phyloP scores from a whole-genome alignment of 2,113 vertebrate genomes.

The Rhea pennata region DNA sequence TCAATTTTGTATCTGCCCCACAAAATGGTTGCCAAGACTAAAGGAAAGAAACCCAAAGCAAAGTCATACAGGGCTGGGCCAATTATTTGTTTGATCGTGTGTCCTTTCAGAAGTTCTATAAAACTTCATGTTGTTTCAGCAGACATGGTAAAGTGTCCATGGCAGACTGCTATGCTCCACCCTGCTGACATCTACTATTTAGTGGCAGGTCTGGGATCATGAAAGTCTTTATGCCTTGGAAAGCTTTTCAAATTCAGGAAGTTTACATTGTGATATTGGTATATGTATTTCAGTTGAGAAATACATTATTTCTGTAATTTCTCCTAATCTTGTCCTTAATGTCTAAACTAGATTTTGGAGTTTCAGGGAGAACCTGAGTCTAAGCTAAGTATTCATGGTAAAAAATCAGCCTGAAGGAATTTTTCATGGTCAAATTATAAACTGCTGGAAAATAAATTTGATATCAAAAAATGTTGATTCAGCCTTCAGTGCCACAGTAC shows the following conservation, averaged over 20 bases:
- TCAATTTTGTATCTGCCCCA: not conserved
- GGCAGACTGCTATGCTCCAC: not conserved
- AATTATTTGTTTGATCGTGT: not conserved
- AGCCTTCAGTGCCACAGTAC: not conserved
- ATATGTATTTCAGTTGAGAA: not conserved
- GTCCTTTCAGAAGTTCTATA: not conserved
- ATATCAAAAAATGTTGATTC: constrained; percentile 43
- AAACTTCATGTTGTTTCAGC: not conserved
- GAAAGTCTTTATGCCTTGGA: not conserved
- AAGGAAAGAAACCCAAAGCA: too few relatives aligned
- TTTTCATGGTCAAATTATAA: constrained; percentile 38
- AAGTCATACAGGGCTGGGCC: not conserved
- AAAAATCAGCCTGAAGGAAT: constrained; percentile 3
- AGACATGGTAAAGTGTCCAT: rapidly evolving
- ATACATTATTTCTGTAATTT: not conserved
- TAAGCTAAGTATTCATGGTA: not conserved
- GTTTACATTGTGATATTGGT: not conserved
- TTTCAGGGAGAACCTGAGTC: not conserved
- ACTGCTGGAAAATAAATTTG: constrained; percentile 22
- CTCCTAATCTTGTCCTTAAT: not conserved
- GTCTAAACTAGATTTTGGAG: not conserved
- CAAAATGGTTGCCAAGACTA: not conserved
- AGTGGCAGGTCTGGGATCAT: not conserved
- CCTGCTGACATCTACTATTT: not conserved
- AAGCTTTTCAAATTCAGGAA: not conserved